Evolutionary conservation across 2,113 vertebrate species (phyloP).

Genomic region (Seriola rivoliana): DNA sequence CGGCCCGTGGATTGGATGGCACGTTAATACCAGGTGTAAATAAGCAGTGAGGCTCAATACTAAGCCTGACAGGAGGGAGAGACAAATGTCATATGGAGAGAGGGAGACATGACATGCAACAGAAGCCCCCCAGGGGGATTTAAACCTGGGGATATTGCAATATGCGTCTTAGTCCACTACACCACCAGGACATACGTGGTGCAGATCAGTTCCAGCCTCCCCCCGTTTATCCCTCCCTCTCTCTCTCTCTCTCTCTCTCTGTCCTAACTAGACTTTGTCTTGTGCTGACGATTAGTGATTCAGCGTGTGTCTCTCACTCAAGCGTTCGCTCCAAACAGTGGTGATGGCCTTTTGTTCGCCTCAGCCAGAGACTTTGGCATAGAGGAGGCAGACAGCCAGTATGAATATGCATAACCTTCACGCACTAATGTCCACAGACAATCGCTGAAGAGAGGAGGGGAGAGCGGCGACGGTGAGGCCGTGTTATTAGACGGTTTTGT

Average conservation of each 20-base stretch:
- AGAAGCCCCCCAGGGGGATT: background rate
- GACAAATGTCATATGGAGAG: background rate
- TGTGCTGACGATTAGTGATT: constrained; percentile 56
- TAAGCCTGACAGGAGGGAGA: background rate
- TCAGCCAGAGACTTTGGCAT: constrained; percentile 50
- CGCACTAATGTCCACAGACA: constrained; percentile 74
- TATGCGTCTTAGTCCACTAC: background rate
- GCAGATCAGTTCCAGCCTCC: constrained; percentile 6
- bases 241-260: background rate
- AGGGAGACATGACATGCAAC: background rate
- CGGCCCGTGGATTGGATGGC: background rate
- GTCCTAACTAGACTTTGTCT: constrained; percentile 6
- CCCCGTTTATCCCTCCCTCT: constrained; percentile 1
- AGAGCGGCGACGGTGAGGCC: background rate
- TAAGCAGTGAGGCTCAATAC: background rate
- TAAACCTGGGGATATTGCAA: background rate
- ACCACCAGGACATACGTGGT: no score
- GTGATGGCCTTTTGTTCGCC: constrained; percentile 70
- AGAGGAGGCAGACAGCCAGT: constrained; percentile 48
- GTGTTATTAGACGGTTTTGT: constrained; percentile 42
- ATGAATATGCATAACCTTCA: constrained; percentile 81
- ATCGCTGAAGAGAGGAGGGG: constrained; percentile 46
- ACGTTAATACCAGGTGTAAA: background rate
- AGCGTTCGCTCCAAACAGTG: constrained; percentile 54
- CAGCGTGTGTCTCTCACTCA: constrained; percentile 47